A percentile compares a stretch with the other conserved stretches of the same genome.
These are phyloP conservation scores for Myathropa florea DNA, from an alignment of 2,888 invertebrate genomes.

Conservation along the genomic window DNA sequence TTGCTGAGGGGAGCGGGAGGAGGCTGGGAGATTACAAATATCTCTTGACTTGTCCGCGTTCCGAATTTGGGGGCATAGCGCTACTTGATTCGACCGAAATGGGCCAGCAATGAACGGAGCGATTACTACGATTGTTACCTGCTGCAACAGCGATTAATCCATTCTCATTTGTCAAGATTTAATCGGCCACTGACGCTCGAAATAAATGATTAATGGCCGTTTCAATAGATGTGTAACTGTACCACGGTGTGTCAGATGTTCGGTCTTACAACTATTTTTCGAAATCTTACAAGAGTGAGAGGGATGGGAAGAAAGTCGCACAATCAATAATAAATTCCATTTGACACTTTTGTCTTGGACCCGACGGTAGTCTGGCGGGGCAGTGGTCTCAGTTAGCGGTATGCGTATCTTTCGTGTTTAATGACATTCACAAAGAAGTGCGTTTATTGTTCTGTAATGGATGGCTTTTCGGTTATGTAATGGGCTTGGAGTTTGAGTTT, in stretches of 20 bases:
- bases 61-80: constrained; percentile 34
- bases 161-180: constrained; percentile 67
- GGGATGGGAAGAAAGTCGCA: constrained; percentile 28
- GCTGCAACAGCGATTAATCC: constrained; percentile 49
- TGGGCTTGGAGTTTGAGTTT: not conserved
- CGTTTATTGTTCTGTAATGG: not conserved
- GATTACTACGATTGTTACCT: constrained; percentile 40
- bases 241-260: constrained; percentile 28
- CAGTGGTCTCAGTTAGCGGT: not conserved
- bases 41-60: constrained; percentile 36
- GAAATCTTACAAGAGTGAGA: constrained; percentile 8
- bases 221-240: constrained; percentile 47
- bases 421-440: not conserved
- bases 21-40: constrained; percentile 43
- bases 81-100: not conserved
- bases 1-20: not conserved
- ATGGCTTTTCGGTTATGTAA: not conserved
- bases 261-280: constrained; percentile 24
- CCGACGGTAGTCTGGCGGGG: constrained; percentile 1
- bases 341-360: constrained; percentile 27
- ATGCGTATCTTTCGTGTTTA: not conserved
- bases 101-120: constrained; percentile 28
- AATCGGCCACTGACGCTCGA: constrained; percentile 59
- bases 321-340: constrained; percentile 25
- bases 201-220: constrained; percentile 57